Percentiles rank a stretch among this genome's conserved stretches.
phyloP scores from a whole-genome alignment of 2,888 invertebrate genomes.

The Meiosimyza platycephala region DNA sequence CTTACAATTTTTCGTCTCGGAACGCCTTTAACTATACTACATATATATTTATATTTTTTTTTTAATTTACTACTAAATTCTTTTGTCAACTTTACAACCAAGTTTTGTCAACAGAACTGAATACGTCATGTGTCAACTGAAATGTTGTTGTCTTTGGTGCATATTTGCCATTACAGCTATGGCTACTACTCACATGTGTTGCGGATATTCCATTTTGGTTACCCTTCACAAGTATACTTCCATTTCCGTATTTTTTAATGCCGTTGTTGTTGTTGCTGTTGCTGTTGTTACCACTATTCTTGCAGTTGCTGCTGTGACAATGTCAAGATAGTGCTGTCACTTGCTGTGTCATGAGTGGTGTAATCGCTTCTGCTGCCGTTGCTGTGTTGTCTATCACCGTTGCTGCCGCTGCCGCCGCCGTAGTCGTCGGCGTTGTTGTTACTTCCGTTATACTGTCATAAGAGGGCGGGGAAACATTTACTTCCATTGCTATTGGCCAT shows the following conservation, averaged over 20 bases:
- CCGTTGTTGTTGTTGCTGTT: conserved; percentile 19
- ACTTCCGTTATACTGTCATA: conserved; percentile 40
- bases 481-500: conserved; percentile 29
- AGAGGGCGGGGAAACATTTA: conserved; percentile 22
- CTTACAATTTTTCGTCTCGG: too few species aligned
- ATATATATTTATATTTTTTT: background rate
- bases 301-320: conserved; percentile 10
- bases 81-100: conserved; percentile 56
- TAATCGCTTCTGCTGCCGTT: conserved; percentile 28
- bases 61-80: conserved; percentile 30
- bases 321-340: conserved; percentile 25
- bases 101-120: conserved; percentile 52
- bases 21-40: background rate
- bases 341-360: conserved; percentile 39
- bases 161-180: conserved; percentile 12
- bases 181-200: background rate
- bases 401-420: conserved; percentile 39
- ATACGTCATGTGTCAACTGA: background rate
- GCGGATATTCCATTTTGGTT: conserved; percentile 34
- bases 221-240: conserved; percentile 32
- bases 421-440: conserved; percentile 41
- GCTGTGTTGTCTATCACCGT: conserved; percentile 18
- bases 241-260: conserved; percentile 31
- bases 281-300: conserved; percentile 36
- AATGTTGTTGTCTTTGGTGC: conserved; percentile 20